phyloP scores from a whole-genome alignment of 1,140 invertebrate genomes.

The Phenacoccus solenopsis region DNA sequence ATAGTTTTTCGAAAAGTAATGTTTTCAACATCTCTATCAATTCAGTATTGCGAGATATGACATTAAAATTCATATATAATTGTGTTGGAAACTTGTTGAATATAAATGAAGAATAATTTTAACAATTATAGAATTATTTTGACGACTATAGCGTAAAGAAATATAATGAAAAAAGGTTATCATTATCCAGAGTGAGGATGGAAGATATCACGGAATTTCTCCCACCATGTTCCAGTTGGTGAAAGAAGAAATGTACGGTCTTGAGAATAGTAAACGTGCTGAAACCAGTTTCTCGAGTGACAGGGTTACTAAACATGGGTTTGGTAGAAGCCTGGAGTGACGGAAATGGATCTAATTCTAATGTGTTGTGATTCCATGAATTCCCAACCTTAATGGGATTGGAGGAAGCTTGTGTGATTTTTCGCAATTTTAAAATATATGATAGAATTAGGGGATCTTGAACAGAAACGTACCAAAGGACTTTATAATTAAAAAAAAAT shows the following conservation, averaged over 20 bases:
- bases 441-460: too few relatives aligned
- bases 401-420: too few relatives aligned
- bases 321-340: too few relatives aligned
- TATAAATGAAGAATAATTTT: neutral
- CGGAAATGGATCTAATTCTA: too few relatives aligned
- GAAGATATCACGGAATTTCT: neutral
- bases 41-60: neutral
- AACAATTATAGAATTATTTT: neutral
- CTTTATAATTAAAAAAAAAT: too few relatives aligned
- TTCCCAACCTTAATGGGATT: too few relatives aligned
- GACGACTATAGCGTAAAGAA: neutral
- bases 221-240: neutral
- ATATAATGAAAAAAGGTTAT: neutral
- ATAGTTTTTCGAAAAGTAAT: neutral
- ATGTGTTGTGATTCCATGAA: too few relatives aligned
- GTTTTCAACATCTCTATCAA: slow-evolving; percentile 1
- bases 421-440: too few relatives aligned
- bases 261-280: neutral
- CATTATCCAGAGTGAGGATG: neutral
- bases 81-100: neutral
- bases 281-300: neutral
- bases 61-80: neutral
- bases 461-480: too few relatives aligned
- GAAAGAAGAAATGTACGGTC: neutral
- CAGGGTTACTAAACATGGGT: too few relatives aligned